Conservation (phyloP, 2,797 vertebrate species). For the Pogonophryne albipinna region DNA sequence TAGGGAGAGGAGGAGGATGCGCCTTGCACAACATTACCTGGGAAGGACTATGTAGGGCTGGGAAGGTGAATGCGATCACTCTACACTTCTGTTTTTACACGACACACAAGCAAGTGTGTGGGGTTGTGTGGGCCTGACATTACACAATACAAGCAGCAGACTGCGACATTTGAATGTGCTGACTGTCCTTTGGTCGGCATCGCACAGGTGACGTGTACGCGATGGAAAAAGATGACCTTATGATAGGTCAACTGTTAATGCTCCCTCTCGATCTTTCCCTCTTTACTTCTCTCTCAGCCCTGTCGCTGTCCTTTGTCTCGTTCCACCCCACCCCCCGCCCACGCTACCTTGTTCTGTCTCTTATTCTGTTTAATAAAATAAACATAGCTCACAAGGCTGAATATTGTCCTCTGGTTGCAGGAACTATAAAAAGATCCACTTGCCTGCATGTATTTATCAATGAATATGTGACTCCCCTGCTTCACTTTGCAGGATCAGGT, state of each 20-base stretch:
- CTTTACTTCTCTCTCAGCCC: conserved; percentile 25
- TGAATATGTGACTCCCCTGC: conserved; percentile 53
- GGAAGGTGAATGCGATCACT: conserved; percentile 41
- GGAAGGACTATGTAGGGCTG: conserved; percentile 31
- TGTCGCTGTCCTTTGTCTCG: conserved; percentile 31
- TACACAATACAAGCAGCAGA: conserved; percentile 74
- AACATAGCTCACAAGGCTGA: conserved; percentile 47
- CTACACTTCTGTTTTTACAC: conserved; percentile 36
- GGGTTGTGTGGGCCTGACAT: conserved; percentile 35
- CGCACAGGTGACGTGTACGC: conserved; percentile 68
- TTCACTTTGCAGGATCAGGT: conserved; percentile 58
- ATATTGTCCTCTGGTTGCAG: conserved; percentile 61
- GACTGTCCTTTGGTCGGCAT: conserved; percentile 72
- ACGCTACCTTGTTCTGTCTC: conserved; percentile 15
- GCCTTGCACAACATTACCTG: conserved; percentile 60
- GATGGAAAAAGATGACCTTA: conserved; percentile 86
- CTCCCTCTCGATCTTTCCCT: conserved; percentile 33
- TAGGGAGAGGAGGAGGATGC: conserved; percentile 27
- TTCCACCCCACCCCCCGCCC: neutral
- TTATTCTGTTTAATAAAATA: conserved; percentile 57
- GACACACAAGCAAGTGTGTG: conserved; percentile 6
- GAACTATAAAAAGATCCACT: conserved; percentile 68
- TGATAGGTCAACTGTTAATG: conserved; percentile 73
- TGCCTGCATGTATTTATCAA: conserved; percentile 73
- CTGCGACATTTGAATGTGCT: conserved; percentile 85